Evolutionary conservation across 2,888 invertebrate genomes (phyloP), one percentile per base, ranked within the genome.

Genomic region (Xestia sexstrigata): DNA sequence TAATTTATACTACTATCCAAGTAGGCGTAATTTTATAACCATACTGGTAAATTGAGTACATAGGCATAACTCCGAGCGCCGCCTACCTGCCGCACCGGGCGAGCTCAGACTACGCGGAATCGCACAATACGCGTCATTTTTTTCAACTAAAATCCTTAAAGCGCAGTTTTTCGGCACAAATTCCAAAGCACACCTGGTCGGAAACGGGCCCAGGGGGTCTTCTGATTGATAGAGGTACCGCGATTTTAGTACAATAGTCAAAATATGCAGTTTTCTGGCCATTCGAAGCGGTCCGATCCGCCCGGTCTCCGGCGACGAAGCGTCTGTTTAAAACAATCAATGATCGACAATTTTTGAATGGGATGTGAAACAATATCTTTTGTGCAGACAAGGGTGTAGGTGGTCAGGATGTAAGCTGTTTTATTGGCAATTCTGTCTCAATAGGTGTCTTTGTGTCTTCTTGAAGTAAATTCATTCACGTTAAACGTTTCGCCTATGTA

Each of bases 261-360:
- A 90, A 94, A 92, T 91, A 93, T 92, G 93, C 91, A 92, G 92
- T 91, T 79, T 67, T 90, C 91, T 93, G 82, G 92, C 91, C 89
- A 92, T 92, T 93, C 89, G 92, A 87, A 91, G 90, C 90, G 87
- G 87, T 60, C 17, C 81, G 71, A 42, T 52, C 26, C 79, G 55
- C 89, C 71, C 76, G 83, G 89, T 90, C 91, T 89, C 91, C 94
- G 96, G 96, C 96, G 96, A 93, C 96, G 93, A 85, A 82, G 92
- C 92, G 96, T 96, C 96, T 96, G 92, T 92, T 92, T 96, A 96
- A 96, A 96, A 96, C 96, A 96, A 96, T 96, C 96, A 96, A 95
- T 96, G 96, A 95, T 95, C 92, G 92, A 94, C 90, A 91, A 94
- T 94, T 94, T 91, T 93, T 96, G 96, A 96, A 96, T 96, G 96